Conservation (phyloP, 2,113 vertebrate genomes). For the Pelecanus crispus region DNA sequence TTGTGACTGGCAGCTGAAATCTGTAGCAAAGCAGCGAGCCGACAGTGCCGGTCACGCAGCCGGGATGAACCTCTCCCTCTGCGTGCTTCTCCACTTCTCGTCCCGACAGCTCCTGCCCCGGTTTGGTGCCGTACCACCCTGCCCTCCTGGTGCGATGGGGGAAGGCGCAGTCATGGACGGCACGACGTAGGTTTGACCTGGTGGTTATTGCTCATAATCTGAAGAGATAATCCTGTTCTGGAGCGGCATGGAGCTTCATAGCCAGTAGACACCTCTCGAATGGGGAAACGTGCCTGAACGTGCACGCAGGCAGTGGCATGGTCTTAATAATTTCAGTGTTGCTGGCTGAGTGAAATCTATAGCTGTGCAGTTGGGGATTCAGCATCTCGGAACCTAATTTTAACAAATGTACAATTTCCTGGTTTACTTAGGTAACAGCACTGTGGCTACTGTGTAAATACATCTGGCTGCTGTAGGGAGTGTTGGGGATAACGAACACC, state of each 20-base stretch:
- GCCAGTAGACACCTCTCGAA: neutral
- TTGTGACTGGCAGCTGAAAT: neutral
- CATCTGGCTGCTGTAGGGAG: slow-evolving; percentile 36
- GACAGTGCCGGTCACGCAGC: rapidly evolving
- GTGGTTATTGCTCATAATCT: neutral
- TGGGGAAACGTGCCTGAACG: rapidly evolving
- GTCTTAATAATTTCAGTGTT: neutral
- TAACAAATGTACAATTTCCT: slow-evolving; percentile 20
- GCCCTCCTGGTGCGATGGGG: neutral
- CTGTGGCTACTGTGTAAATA: slow-evolving; percentile 34
- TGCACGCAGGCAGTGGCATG: neutral
- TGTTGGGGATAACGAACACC: neutral
- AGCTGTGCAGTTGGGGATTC: neutral
- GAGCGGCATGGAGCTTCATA: neutral
- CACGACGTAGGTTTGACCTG: neutral
- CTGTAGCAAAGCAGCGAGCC: neutral
- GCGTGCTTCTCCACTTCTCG: neutral
- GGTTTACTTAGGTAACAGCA: slow-evolving; percentile 32
- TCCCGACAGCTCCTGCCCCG: rapidly evolving
- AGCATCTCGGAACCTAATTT: neutral
- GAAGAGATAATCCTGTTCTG: neutral
- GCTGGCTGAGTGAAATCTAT: neutral
- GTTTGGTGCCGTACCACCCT: neutral
- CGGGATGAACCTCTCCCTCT: neutral
- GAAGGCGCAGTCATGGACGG: neutral